A percentile compares a stretch with the other conserved stretches of the same genome.
phyloP scores from a whole-genome alignment of 1,140 invertebrate genomes.

The Euura lappo region DNA sequence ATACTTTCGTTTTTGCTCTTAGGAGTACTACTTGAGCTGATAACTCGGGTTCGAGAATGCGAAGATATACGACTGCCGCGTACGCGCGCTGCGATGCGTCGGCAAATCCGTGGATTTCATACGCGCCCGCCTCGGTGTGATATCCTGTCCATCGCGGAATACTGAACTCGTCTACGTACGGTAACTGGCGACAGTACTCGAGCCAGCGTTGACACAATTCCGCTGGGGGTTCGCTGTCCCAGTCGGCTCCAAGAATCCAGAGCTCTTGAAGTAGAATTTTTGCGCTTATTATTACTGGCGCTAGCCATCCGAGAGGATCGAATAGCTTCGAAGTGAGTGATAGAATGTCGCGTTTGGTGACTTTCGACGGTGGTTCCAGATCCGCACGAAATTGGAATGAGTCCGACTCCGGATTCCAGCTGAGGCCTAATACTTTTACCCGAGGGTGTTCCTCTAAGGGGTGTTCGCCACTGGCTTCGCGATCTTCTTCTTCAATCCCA shows the following conservation, averaged over 20 bases:
- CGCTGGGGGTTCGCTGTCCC: conserved; percentile 37
- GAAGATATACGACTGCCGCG: conserved; percentile 28
- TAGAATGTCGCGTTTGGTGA: conserved; percentile 37
- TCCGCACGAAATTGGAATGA: conserved; percentile 11
- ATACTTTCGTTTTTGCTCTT: conserved; percentile 24
- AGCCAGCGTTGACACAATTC: conserved; percentile 29
- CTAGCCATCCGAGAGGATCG: conserved; percentile 43
- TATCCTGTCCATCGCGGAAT: background rate
- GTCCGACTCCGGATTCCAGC: conserved; percentile 37
- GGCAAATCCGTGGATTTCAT: conserved; percentile 34
- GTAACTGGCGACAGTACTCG: too few species aligned
- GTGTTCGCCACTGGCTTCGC: background rate
- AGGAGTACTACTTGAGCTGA: background rate
- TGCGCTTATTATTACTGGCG: conserved; percentile 39
- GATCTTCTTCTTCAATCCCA: conserved; percentile 28
- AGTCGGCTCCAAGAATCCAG: conserved; percentile 36
- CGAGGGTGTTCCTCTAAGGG: conserved; percentile 15
- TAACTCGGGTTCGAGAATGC: conserved; percentile 11
- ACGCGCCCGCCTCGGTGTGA: conserved; percentile 11
- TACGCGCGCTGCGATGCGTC: conserved; percentile 34
- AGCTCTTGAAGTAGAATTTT: conserved; percentile 47
- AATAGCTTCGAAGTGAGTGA: conserved; percentile 42
- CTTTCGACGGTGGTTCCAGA: background rate
- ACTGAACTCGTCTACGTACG: conserved; percentile 23
- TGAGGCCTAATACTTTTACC: conserved; percentile 37